Conservation (phyloP, 1,140 invertebrate species). For the Maconellicoccus hirsutus region DNA sequence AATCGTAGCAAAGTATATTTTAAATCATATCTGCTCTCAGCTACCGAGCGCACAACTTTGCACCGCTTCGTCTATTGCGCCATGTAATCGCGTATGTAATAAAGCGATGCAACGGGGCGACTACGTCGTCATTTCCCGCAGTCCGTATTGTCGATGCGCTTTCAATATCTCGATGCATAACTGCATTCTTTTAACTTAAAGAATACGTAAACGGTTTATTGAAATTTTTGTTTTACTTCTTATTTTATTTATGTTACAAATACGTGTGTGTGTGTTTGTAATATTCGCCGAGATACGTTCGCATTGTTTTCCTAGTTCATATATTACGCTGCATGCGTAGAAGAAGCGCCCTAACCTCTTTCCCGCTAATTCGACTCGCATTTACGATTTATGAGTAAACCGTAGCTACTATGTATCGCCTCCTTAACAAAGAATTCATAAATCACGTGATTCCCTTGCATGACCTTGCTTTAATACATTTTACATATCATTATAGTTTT, state of each 20-base stretch:
- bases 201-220: constrained; percentile 22
- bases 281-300: not conserved
- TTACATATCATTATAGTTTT: constrained; percentile 20
- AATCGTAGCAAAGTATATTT: constrained; percentile 22
- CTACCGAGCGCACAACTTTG: constrained; percentile 14
- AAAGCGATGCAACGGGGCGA: not conserved
- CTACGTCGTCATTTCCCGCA: constrained; percentile 13
- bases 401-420: constrained; percentile 26
- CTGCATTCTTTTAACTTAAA: constrained; percentile 19
- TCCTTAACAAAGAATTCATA: constrained; percentile 20
- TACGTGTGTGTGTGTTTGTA: constrained; percentile 6
- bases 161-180: constrained; percentile 19
- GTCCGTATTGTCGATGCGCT: not conserved
- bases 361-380: constrained; percentile 19
- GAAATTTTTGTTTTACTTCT: constrained; percentile 17
- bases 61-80: not conserved
- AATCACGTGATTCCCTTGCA: constrained; percentile 16
- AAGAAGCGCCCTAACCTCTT: constrained; percentile 24
- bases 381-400: constrained; percentile 24
- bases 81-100: constrained; percentile 11
- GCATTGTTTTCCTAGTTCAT: constrained; percentile 21
- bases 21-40: constrained; percentile 19
- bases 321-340: constrained; percentile 16
- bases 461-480: constrained; percentile 15
- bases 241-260: constrained; percentile 21